Evolutionary conservation across 2,113 vertebrate genomes (phyloP).

Genomic region (Pelvicachromis taeniatus): DNA sequence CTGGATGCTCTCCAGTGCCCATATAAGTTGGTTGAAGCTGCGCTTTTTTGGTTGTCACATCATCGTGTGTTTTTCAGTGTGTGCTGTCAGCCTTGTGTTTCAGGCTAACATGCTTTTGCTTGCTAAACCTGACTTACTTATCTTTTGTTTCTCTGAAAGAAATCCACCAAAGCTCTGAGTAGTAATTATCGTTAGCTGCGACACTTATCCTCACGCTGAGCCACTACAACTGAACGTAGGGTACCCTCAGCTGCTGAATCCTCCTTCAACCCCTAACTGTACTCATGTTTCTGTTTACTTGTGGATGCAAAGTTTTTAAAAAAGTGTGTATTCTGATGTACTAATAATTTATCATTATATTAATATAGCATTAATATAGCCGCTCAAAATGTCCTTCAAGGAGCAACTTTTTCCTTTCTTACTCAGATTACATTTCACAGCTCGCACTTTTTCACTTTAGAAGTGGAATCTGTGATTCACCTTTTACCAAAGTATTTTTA

Average conservation of each 20-base stretch:
- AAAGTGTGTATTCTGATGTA: neutral
- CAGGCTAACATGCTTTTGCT: too few relatives aligned
- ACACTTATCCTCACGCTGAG: neutral
- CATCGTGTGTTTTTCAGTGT: neutral
- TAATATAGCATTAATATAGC: neutral
- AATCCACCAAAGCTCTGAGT: accelerated
- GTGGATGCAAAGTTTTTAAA: neutral
- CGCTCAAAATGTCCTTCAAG: neutral
- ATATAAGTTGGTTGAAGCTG: neutral
- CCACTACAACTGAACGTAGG: neutral
- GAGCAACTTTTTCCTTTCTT: neutral
- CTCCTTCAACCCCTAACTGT: neutral
- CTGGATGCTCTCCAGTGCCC: neutral
- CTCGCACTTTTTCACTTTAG: neutral
- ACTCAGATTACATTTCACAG: neutral
- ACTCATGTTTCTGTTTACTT: neutral
- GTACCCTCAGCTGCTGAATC: neutral
- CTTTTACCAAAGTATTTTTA: neutral
- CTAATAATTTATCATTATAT: neutral
- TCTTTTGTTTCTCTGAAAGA: neutral
- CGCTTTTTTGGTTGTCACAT: neutral
- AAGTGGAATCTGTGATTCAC: neutral
- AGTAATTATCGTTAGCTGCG: neutral
- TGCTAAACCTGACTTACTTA: too few relatives aligned
- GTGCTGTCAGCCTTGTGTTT: too few relatives aligned